A percentile compares a stretch with the other conserved stretches of the same genome.
Evolutionary conservation across 1,140 invertebrate species (phyloP).

Genomic region (Sweltsa coloradensis): DNA sequence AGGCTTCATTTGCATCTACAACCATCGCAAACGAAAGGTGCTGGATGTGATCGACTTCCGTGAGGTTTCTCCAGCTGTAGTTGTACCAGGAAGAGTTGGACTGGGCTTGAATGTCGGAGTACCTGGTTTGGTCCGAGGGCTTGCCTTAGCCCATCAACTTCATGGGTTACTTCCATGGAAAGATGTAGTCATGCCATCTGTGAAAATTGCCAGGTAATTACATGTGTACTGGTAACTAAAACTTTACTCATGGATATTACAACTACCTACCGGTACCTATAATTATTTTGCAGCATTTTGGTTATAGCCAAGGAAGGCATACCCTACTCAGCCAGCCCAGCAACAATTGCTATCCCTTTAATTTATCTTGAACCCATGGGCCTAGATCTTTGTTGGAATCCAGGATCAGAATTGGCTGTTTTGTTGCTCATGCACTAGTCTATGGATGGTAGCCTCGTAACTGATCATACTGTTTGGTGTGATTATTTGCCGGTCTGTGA

Average conservation of each 20-base stretch:
- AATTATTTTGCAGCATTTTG: too few species aligned
- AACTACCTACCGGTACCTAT: too few species aligned
- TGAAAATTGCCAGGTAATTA: slow-evolving; percentile 43
- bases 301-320: too few species aligned
- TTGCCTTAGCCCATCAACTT: slow-evolving; percentile 41
- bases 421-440: too few species aligned
- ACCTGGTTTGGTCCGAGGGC: slow-evolving; percentile 41
- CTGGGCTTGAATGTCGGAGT: slow-evolving; percentile 27
- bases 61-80: slow-evolving; percentile 18
- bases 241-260: background rate
- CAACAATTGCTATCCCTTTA: too few species aligned
- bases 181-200: slow-evolving; percentile 47
- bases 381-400: too few species aligned
- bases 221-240: slow-evolving; percentile 16
- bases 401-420: too few species aligned
- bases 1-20: slow-evolving; percentile 58
- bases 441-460: too few species aligned
- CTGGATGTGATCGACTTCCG: slow-evolving; percentile 43
- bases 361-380: too few species aligned
- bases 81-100: slow-evolving; percentile 12
- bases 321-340: too few species aligned
- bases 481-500: too few species aligned
- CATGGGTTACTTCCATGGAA: slow-evolving; percentile 52
- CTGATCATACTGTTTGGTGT: too few species aligned
- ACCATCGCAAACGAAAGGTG: slow-evolving; percentile 37